Conservation (phyloP, 2,888 invertebrate genomes). For the Agonopterix subpropinquella region DNA sequence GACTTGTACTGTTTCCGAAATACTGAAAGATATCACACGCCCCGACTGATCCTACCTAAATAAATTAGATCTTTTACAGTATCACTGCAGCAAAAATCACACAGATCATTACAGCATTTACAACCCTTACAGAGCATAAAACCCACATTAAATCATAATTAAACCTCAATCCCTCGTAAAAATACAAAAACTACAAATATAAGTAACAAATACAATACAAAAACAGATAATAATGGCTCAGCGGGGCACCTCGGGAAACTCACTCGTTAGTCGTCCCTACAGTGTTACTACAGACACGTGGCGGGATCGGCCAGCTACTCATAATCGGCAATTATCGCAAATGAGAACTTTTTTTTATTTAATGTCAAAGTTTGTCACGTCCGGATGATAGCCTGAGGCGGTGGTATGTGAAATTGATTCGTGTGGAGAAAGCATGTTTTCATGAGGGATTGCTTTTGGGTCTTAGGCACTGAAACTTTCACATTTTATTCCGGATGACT, state of each 20-base stretch:
- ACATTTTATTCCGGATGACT: no score
- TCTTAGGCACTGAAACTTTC: no score
- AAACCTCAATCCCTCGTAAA: no score
- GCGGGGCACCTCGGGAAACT: constrained; percentile 9
- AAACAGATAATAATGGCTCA: constrained; percentile 1
- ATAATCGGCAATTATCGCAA: constrained; percentile 22
- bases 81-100: no score
- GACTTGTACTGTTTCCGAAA: no score
- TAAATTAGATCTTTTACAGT: no score
- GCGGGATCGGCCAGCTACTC: neutral
- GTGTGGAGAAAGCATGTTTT: neutral
- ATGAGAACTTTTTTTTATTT: constrained; percentile 13
- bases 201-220: neutral
- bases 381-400: constrained; percentile 1
- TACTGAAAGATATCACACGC: no score
- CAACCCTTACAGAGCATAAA: neutral
- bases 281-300: neutral
- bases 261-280: constrained; percentile 11
- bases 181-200: no score
- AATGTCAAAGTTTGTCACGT: constrained; percentile 13
- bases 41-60: no score
- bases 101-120: no score
- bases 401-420: neutral
- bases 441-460: no score
- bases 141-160: neutral